phyloP scores from a whole-genome alignment of 1,140 invertebrate genomes.

The Papilio polyxenes region DNA sequence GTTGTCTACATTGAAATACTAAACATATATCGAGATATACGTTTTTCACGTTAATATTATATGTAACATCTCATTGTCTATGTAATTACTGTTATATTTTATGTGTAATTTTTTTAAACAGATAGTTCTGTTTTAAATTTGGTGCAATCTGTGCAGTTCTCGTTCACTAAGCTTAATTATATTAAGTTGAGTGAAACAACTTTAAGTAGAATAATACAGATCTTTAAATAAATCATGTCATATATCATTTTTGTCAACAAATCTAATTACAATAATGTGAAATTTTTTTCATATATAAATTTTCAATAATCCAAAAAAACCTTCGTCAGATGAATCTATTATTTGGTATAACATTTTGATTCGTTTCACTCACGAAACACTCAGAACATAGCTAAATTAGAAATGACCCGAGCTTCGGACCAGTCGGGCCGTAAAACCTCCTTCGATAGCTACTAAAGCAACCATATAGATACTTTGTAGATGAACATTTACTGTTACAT shows the following conservation, averaged over 20 bases:
- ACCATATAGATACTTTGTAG: background rate
- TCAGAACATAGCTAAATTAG: background rate
- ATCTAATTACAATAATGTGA: background rate
- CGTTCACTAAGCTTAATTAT: too few relatives aligned
- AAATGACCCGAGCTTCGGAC: conserved; percentile 4
- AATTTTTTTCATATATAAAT: background rate
- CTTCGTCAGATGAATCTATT: background rate
- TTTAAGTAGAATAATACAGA: too few relatives aligned
- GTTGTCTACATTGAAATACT: background rate
- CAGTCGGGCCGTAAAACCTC: background rate
- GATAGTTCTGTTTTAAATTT: too few relatives aligned
- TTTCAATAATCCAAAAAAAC: background rate
- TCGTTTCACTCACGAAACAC: background rate
- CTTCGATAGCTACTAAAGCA: conserved; percentile 15
- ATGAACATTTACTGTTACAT: background rate
- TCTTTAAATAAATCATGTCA: too few relatives aligned
- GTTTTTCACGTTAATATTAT: too few relatives aligned
- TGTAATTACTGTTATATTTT: too few relatives aligned
- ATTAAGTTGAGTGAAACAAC: too few relatives aligned
- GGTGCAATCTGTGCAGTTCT: too few relatives aligned
- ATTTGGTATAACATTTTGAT: background rate
- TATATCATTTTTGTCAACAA: too few relatives aligned
- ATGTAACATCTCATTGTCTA: too few relatives aligned
- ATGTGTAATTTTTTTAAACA: too few relatives aligned
- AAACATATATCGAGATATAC: background rate